A percentile compares a stretch with the other conserved stretches of the same genome.
Conservation (phyloP, 2,797 vertebrate genomes). For the Heteromormyrus szaboi region DNA sequence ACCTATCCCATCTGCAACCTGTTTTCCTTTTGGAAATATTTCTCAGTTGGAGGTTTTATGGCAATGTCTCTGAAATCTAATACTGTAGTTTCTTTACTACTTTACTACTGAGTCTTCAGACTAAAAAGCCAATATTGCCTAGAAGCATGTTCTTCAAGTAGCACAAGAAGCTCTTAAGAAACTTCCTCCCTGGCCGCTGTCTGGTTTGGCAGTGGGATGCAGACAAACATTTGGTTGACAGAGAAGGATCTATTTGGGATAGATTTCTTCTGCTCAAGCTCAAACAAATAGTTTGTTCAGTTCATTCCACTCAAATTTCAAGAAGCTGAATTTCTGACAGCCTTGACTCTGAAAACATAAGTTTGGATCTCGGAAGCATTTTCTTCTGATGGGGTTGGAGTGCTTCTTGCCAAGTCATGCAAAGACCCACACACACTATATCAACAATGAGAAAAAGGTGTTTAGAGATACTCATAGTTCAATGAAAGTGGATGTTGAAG, state of each 20-base stretch:
- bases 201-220: conserved; percentile 57
- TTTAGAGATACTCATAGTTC: neutral
- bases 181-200: conserved; percentile 39
- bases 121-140: neutral
- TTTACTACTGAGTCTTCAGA: conserved; percentile 43
- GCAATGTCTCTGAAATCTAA: neutral
- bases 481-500: neutral
- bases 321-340: conserved; percentile 31
- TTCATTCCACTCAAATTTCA: conserved; percentile 53
- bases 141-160: conserved; percentile 39
- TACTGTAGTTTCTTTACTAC: conserved; percentile 31
- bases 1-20: neutral
- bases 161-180: conserved; percentile 49
- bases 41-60: neutral
- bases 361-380: neutral
- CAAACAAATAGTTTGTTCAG: conserved; percentile 54
- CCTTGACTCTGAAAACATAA: conserved; percentile 24
- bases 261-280: conserved; percentile 52
- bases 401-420: neutral
- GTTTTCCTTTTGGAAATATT: neutral
- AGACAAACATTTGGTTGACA: conserved; percentile 57
- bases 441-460: neutral
- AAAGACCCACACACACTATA: neutral
- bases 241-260: conserved; percentile 56
- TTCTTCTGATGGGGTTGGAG: neutral